Base-by-base conservation (phyloP, 2,797 vertebrate genomes). In the Lacerta agilis region DNA sequence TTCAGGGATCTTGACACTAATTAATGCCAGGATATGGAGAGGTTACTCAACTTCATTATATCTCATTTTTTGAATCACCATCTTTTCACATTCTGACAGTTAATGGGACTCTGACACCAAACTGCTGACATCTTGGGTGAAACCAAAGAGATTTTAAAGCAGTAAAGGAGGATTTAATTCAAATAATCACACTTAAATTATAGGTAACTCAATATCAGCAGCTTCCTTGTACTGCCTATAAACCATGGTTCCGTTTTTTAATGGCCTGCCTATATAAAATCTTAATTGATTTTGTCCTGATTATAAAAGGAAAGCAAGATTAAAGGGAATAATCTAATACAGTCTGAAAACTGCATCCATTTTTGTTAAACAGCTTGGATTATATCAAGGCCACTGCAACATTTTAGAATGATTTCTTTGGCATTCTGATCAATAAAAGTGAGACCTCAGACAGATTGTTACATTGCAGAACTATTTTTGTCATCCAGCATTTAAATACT, bases 151-250 rank as follows among this genome's bases (percentile, higher is more conserved):
- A 97, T 97, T 97, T 96, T 96, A 96, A 95, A 96, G 94, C 95
- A 96, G 97, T 98, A 97, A 97, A 96, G 94, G 87, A 95, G 95
- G 96, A 95, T 43, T 97, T 97, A 97, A 97, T 94, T 96, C 96
- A 94, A 96, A 95, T 96, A 97, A 96, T 93, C 95, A 94, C 90
- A 94, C 96, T 97, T 97, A 96, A 97, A 97, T 96, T 95, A 96
- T 92, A 95, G 95, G 95, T 92, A 96, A 93, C 95, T 95, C 96
- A 96, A 91, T 96, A 96, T 93, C 95, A 95, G 95, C 94, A 91
- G 58, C 9, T 88, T 95, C 91, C 94, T 94, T 96, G 96, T 97
- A 96, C 96, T 90, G 36, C 58, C 58, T 79, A 33, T 79, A 83
- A 79, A 58, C 10, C 45, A n/a, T 25, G 33, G 8, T 38, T 3